These are phyloP conservation scores for Anoplius nigerrimus DNA, from an alignment of 2,888 invertebrate species.

Conservation along the genomic window DNA sequence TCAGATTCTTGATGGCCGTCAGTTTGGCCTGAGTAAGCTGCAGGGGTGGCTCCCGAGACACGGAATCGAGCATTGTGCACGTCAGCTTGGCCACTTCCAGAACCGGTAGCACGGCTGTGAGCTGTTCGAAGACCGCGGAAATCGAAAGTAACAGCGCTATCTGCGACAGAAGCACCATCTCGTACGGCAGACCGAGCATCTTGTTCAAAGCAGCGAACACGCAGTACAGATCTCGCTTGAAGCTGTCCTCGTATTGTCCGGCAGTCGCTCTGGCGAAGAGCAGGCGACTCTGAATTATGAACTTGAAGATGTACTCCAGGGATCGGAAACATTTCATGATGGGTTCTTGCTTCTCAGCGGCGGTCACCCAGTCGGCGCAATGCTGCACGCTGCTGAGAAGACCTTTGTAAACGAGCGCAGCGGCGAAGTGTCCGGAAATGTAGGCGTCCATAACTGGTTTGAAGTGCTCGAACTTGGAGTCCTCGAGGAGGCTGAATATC, in stretches of 20 bases:
- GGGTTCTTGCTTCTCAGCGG: slow-evolving; percentile 91
- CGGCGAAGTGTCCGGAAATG: slow-evolving; percentile 95
- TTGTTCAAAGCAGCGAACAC: slow-evolving; percentile 88
- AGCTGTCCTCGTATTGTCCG: slow-evolving; percentile 92
- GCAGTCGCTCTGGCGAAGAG: slow-evolving; percentile 91
- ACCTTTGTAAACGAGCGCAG: slow-evolving; percentile 94
- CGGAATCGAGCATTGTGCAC: slow-evolving; percentile 85
- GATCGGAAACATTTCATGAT: slow-evolving; percentile 94
- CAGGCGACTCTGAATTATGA: slow-evolving; percentile 91
- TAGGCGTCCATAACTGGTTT: slow-evolving; percentile 96
- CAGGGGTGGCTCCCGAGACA: slow-evolving; percentile 82
- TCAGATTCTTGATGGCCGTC: slow-evolving; percentile 87
- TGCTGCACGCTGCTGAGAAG: slow-evolving; percentile 92
- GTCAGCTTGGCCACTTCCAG: slow-evolving; percentile 88
- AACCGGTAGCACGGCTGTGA: slow-evolving; percentile 84
- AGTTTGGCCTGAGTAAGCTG: slow-evolving; percentile 88
- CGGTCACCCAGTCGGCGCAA: slow-evolving; percentile 90
- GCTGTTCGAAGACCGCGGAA: slow-evolving; percentile 89
- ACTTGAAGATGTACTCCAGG: slow-evolving; percentile 93
- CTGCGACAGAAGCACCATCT: slow-evolving; percentile 87
- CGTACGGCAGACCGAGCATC: slow-evolving; percentile 83
- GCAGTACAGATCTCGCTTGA: slow-evolving; percentile 87
- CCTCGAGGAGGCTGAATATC: slow-evolving; percentile 92
- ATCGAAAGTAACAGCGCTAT: slow-evolving; percentile 89
- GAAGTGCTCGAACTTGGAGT: slow-evolving; percentile 95